Percentiles rank a stretch among this genome's conserved stretches.
These are phyloP conservation scores for Autographa pulchrina DNA, from an alignment of 2,888 invertebrate genomes.

Conservation along the genomic window DNA sequence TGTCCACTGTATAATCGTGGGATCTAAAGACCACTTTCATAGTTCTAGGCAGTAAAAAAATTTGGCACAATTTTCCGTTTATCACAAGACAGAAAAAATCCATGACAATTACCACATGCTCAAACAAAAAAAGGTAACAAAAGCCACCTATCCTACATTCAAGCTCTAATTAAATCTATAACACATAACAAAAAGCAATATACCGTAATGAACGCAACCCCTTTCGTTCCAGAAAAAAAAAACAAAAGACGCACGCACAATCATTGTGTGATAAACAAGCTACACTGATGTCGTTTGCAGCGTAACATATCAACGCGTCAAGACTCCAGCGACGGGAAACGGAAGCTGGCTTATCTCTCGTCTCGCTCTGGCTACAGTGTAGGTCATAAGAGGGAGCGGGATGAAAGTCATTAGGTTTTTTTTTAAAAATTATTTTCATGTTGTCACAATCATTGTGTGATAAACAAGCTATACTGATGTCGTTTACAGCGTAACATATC, in stretches of 20 bases:
- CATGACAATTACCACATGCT: too few species aligned
- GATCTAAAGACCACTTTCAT: too few species aligned
- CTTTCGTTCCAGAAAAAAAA: background rate
- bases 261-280: conserved; percentile 44
- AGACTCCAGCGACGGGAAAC: conserved; percentile 65
- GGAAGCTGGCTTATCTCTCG: conserved; percentile 73
- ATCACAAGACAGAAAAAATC: too few species aligned
- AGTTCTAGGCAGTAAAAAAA: too few species aligned
- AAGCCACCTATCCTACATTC: too few species aligned
- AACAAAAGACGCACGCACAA: conserved; percentile 11
- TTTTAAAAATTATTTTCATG: background rate
- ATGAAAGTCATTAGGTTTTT: conserved; percentile 3
- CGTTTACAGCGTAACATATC: conserved; percentile 67
- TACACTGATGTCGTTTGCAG: conserved; percentile 59
- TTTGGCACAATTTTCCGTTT: too few species aligned
- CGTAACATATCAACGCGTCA: conserved; percentile 68
- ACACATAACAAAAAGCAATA: background rate
- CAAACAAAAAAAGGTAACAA: too few species aligned
- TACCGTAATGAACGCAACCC: background rate
- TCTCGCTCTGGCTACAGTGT: conserved; percentile 57
- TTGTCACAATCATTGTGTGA: conserved; percentile 30
- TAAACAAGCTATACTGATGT: conserved; percentile 47
- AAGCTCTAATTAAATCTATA: background rate
- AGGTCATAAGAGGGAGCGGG: conserved; percentile 50
- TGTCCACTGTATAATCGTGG: too few species aligned